These are phyloP conservation scores for Platycnemis pennipes DNA, from an alignment of 2,888 invertebrate species.

Conservation along the genomic window DNA sequence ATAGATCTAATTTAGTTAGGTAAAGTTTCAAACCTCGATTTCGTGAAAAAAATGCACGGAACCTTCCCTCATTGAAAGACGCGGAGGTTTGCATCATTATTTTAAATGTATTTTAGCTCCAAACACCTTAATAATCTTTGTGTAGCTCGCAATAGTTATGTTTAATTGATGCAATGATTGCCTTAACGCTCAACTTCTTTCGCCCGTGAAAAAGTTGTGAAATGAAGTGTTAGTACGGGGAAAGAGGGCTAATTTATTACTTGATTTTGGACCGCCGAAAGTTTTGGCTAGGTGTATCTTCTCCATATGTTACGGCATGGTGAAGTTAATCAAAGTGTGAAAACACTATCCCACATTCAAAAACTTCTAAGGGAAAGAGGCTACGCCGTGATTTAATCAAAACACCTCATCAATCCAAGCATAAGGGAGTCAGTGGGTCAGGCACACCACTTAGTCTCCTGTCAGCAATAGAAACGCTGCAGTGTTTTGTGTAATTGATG, in stretches of 20 bases:
- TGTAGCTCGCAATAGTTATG: no score
- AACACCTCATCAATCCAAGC: conserved; percentile 4
- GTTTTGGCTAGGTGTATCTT: not conserved
- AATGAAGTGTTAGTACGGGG: no score
- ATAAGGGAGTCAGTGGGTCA: conserved; percentile 25
- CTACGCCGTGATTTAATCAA: not conserved
- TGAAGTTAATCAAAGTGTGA: not conserved
- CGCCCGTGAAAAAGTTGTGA: no score
- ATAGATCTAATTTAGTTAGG: no score
- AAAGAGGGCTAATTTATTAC: not conserved
- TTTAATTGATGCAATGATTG: no score
- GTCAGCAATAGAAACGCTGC: not conserved
- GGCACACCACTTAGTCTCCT: not conserved
- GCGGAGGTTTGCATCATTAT: no score
- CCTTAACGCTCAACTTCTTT: no score
- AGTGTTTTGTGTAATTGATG: not conserved
- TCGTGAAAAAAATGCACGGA: no score
- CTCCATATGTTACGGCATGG: not conserved
- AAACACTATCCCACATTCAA: not conserved
- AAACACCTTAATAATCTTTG: no score
- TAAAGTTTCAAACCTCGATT: no score
- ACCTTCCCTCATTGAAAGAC: no score
- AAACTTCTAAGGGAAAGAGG: not conserved
- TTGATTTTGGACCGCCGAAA: not conserved
- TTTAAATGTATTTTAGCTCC: no score